Base-by-base conservation (phyloP, 2,797 vertebrate genomes). In the Enteromius unitaeniatus region DNA sequence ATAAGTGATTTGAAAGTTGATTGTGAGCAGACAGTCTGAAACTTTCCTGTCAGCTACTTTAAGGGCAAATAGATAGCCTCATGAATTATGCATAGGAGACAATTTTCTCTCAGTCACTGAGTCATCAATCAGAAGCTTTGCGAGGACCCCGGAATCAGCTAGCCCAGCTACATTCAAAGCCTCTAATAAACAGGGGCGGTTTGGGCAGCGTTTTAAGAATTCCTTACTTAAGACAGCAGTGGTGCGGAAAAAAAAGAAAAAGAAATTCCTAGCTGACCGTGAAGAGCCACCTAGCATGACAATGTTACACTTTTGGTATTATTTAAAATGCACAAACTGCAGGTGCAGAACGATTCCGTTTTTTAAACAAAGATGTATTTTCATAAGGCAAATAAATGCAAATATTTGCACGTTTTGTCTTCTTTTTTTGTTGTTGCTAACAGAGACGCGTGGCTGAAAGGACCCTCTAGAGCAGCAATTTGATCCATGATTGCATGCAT, bases 401-500 rank as follows among this genome's bases (percentile, higher is more conserved):
- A 97, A 97, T 97, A 97, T 97, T 97, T 97, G 95, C 95, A 96
- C 95, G 95, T 96, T 91, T 90, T 95, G 94, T 96, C 85, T 88
- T 95, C 85, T 87, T 88, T 84, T 87, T 31, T 55, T 87, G 86
- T 87, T 84, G 79, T 85, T 87, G 85, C 95, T 96, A 95, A 95
- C 95, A 97, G 95, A 96, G 96, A 96, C 95, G 95, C 93, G 94
- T 95, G 93, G 94, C 95, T 89, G 95, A 96, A 97, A 96, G 96
- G 94, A 95, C 96, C 94, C 95, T 96, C 95, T 94, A 96, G 96
- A 96, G 94, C 94, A 96, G 95, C 96, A 96, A 97, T 97, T 96
- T 96, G 96, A 96, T 96, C 96, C 96, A 96, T 97, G 96, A 97
- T 96, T 97, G 96, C 96, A 96, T 96, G 96, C 96, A 97, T 97